These are phyloP conservation scores for Pachypanchax playfairii DNA, from an alignment of 2,113 vertebrate species.

Conservation along the genomic window DNA sequence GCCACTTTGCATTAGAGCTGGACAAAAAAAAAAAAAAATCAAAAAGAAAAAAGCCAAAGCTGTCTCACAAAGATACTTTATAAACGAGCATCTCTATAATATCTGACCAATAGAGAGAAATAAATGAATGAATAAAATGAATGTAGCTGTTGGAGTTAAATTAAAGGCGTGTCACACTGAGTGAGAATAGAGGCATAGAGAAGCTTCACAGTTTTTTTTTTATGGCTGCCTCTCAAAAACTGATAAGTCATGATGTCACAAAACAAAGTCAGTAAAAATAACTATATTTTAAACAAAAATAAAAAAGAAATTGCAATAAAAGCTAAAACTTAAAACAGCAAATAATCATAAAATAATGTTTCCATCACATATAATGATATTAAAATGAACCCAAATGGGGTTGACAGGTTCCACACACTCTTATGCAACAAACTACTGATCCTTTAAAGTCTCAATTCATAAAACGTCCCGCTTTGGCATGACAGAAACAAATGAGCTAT, in stretches of 20 bases:
- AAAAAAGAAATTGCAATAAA: too few relatives aligned
- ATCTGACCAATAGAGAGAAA: constrained; percentile 48
- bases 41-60: constrained; percentile 42
- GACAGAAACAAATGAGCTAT: constrained; percentile 64
- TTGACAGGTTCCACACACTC: constrained; percentile 19
- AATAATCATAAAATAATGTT: not conserved
- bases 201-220: constrained; percentile 16
- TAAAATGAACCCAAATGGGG: not conserved
- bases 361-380: constrained; percentile 4
- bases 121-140: constrained; percentile 43
- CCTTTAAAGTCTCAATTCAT: constrained; percentile 45
- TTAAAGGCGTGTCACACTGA: constrained; percentile 39
- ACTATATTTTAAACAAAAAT: too few relatives aligned
- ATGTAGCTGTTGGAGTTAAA: constrained; percentile 56
- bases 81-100: constrained; percentile 56
- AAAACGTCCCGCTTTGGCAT: constrained; percentile 31
- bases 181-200: constrained; percentile 17
- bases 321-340: too few relatives aligned
- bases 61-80: constrained; percentile 53
- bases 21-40: constrained; percentile 25
- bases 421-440: constrained; percentile 39
- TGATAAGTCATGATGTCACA: not conserved
- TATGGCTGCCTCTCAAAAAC: not conserved
- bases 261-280: constrained; percentile 19
- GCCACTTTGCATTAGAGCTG: constrained; percentile 44